A percentile compares a stretch with the other conserved stretches of the same genome.
phyloP scores from a whole-genome alignment of 2,113 vertebrate species.

The Athene noctua region DNA sequence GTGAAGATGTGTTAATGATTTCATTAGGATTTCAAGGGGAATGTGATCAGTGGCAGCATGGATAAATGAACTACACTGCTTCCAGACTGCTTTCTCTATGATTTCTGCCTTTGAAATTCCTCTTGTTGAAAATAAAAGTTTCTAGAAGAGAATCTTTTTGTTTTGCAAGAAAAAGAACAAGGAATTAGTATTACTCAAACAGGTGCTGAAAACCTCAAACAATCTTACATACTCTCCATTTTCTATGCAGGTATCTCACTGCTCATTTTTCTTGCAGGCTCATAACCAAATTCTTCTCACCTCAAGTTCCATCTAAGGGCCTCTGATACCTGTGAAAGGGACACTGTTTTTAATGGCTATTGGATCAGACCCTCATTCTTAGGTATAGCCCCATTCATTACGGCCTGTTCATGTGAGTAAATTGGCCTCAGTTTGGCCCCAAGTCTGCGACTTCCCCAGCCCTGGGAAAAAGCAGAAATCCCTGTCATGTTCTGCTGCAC shows the following conservation, averaged over 20 bases:
- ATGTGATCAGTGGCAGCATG: accelerated
- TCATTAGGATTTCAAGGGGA: background rate
- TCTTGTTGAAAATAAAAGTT: background rate
- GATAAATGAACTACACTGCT: background rate
- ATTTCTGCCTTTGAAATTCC: background rate
- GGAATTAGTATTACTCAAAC: background rate
- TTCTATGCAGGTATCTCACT: background rate
- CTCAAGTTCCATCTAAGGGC: background rate
- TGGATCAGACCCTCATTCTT: background rate
- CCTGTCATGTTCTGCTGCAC: slow-evolving; percentile 7
- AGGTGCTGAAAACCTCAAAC: background rate
- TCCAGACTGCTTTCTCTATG: background rate
- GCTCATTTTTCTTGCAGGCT: background rate
- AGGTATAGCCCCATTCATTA: background rate
- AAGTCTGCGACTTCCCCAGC: slow-evolving; percentile 30
- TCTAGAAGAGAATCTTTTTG: background rate
- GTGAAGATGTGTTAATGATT: background rate
- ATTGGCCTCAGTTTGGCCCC: background rate
- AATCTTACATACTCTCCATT: background rate
- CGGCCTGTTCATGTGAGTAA: background rate
- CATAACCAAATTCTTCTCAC: background rate
- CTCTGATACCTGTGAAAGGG: background rate
- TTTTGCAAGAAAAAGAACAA: background rate
- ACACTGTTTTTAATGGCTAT: background rate
- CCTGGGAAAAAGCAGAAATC: slow-evolving; percentile 37